Percentiles rank a stretch among this genome's conserved stretches.
Conservation (phyloP, 2,113 vertebrate genomes). For the Rostratula benghalensis region DNA sequence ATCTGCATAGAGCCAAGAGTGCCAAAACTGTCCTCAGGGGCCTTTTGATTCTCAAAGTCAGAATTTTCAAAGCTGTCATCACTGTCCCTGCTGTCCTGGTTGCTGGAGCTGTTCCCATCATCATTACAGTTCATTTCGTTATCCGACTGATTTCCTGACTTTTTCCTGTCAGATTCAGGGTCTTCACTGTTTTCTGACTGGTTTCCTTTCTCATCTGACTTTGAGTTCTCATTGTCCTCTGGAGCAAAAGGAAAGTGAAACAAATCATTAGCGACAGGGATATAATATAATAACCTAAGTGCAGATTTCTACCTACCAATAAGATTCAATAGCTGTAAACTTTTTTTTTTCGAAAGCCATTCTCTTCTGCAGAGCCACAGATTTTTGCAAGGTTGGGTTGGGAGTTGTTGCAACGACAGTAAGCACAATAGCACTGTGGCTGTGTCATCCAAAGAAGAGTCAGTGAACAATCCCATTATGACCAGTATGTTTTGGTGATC, state of each 20-base stretch:
- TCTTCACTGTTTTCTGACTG: conserved; percentile 92
- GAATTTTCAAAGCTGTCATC: conserved; percentile 95
- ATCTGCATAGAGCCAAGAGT: conserved; percentile 92
- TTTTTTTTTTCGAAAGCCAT: not conserved
- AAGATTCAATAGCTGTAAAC: not conserved
- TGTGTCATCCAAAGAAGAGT: not conserved
- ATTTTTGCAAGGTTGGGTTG: not conserved
- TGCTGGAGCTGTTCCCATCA: conserved; percentile 93
- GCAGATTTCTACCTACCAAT: not conserved
- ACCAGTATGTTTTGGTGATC: not conserved
- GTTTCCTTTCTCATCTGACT: conserved; percentile 91
- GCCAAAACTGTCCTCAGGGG: conserved; percentile 80
- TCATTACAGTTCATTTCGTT: conserved; percentile 93
- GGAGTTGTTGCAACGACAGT: not conserved
- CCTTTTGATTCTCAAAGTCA: conserved; percentile 88
- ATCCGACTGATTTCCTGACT: conserved; percentile 85
- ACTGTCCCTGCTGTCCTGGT: conserved; percentile 94
- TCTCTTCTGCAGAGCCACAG: not conserved
- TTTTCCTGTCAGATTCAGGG: conserved; percentile 88
- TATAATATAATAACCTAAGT: not conserved
- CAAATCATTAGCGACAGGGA: conserved; percentile 28
- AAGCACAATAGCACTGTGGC: not conserved
- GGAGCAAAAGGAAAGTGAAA: conserved; percentile 58
- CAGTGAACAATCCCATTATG: not conserved
- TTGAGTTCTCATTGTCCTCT: conserved; percentile 94